Conservation (phyloP, 37 sponge, comb jelly and placozoan genomes). For the Haliclona indistincta region DNA sequence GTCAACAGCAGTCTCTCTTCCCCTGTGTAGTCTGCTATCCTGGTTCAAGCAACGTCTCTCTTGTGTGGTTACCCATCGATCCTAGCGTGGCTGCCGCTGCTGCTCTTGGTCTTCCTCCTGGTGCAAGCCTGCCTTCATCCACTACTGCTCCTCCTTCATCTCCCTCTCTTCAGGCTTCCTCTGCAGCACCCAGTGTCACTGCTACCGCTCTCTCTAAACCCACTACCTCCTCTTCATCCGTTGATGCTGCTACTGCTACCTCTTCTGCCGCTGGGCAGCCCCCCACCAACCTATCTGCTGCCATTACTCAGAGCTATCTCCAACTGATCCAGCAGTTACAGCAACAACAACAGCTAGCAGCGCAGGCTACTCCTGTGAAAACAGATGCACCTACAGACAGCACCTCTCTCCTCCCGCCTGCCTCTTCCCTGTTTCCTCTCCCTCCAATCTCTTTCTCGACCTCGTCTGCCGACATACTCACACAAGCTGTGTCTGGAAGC, state of each 20-base stretch:
- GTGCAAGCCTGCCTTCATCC: slow-evolving; percentile 25
- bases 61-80: slow-evolving; percentile 68
- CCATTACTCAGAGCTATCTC: slow-evolving; percentile 56
- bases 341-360: slow-evolving; percentile 42
- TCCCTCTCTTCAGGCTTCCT: slow-evolving; percentile 3
- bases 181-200: slow-evolving; percentile 3
- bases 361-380: neutral
- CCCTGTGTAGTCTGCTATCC: slow-evolving; percentile 73
- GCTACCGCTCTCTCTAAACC: neutral
- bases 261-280: neutral
- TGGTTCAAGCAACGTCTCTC: slow-evolving; percentile 50
- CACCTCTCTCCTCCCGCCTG: neutral
- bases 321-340: slow-evolving; percentile 59
- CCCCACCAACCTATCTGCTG: slow-evolving; percentile 7
- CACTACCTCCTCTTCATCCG: neutral
- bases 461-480: neutral
- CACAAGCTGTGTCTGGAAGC: neutral
- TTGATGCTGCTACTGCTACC: neutral
- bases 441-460: neutral
- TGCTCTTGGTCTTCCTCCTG: neutral
- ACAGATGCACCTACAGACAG: neutral
- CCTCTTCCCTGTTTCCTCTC: slow-evolving; percentile 27
- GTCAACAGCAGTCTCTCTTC: slow-evolving; percentile 37
- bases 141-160: neutral
- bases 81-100: neutral